Evolutionary conservation across 2,113 vertebrate genomes (phyloP).

Genomic region (Leptobrachium ailaonicum): DNA sequence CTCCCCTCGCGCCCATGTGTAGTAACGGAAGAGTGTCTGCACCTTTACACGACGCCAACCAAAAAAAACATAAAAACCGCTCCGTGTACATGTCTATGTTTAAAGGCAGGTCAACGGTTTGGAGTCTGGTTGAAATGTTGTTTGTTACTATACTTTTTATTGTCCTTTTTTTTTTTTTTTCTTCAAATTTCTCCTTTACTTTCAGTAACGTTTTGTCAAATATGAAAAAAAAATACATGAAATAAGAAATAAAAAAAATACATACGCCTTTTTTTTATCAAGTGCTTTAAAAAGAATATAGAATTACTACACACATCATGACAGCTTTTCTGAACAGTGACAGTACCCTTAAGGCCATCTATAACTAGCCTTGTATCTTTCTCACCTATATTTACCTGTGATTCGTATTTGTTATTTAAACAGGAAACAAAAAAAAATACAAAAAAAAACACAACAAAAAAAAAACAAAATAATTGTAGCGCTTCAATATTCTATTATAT

Average conservation of each 20-base stretch:
- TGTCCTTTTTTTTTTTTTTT: conserved; percentile 64
- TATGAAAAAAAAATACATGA: conserved; percentile 71
- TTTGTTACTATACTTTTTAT: conserved; percentile 77
- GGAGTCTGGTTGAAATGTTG: conserved; percentile 70
- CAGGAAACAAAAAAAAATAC: conserved; percentile 69
- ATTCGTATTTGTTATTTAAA: conserved; percentile 89
- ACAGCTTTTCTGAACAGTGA: conserved; percentile 81
- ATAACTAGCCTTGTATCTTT: conserved; percentile 87
- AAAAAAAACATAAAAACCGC: too few species aligned
- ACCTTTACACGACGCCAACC: too few species aligned
- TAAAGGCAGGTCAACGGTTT: conserved; percentile 78
- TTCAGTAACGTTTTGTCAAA: conserved; percentile 62
- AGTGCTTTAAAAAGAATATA: conserved; percentile 82
- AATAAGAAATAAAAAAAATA: conserved; percentile 64
- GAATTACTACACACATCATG: conserved; percentile 84
- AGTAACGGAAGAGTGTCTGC: too few species aligned
- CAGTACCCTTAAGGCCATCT: conserved; percentile 86
- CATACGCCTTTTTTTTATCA: conserved; percentile 85
- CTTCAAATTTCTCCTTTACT: conserved; percentile 56
- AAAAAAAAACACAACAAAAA: conserved; percentile 72
- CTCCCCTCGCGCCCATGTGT: too few species aligned
- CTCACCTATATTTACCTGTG: conserved; percentile 88
- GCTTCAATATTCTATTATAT: conserved; percentile 85
- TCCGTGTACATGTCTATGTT: conserved; percentile 28
- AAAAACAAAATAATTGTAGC: conserved; percentile 77